A percentile compares a stretch with the other conserved stretches of the same genome.
Evolutionary conservation across 2,888 invertebrate species (phyloP).

Genomic region (Phyllotreta cruciferae): DNA sequence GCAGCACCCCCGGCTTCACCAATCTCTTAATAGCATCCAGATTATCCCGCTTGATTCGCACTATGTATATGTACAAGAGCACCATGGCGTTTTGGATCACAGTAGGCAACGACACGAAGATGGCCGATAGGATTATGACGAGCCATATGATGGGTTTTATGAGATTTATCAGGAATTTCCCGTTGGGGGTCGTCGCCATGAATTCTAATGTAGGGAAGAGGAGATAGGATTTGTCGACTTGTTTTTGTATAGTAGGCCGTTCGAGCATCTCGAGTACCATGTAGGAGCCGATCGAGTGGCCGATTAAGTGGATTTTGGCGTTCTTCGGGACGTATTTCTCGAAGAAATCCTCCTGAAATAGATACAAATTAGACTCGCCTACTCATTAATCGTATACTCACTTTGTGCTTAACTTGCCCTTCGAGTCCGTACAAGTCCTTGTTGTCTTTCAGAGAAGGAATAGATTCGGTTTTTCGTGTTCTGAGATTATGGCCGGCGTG

Average conservation of each 20-base stretch:
- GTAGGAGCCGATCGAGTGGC: conserved; percentile 92
- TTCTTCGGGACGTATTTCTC: conserved; percentile 73
- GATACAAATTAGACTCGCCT: conserved; percentile 3
- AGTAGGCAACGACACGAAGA: conserved; percentile 66
- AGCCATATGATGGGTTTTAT: conserved; percentile 64
- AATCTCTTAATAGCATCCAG: conserved; percentile 65
- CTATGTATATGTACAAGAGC: conserved; percentile 64
- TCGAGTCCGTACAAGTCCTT: conserved; percentile 73
- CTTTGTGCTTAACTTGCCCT: conserved; percentile 83
- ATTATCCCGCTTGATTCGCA: conserved; percentile 63
- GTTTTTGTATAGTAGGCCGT: conserved; percentile 63
- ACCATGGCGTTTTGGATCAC: conserved; percentile 63
- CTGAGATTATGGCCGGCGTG: conserved; percentile 85
- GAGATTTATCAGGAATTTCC: conserved; percentile 70
- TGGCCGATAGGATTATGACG: conserved; percentile 60
- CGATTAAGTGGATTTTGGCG: conserved; percentile 81
- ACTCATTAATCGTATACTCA: too few species aligned
- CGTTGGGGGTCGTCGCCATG: conserved; percentile 79
- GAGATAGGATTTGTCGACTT: conserved; percentile 71
- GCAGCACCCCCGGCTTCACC: conserved; percentile 66
- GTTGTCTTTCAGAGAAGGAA: conserved; percentile 64
- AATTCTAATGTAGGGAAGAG: conserved; percentile 89
- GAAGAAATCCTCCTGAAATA: conserved; percentile 70
- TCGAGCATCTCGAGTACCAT: conserved; percentile 77
- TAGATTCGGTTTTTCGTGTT: conserved; percentile 60